Conservation (phyloP, 2,113 vertebrate genomes). For the Albula glossodonta region DNA sequence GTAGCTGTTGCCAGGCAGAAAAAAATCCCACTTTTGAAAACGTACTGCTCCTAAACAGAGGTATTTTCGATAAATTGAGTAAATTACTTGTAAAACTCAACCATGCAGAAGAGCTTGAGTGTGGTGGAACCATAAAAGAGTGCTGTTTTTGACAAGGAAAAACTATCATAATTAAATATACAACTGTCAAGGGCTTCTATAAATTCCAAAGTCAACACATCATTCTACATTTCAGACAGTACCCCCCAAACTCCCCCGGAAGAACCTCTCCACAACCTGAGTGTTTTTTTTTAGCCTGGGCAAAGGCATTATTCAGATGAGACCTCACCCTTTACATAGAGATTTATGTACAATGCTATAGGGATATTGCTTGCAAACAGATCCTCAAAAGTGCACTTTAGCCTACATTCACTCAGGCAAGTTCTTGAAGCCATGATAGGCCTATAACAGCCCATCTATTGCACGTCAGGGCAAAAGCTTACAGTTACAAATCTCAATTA, state of each 20-base stretch:
- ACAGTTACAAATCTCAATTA: too few relatives aligned
- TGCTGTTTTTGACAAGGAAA: conserved; percentile 2
- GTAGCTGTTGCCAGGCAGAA: neutral
- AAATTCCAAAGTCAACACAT: conserved; percentile 7
- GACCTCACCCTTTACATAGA: neutral
- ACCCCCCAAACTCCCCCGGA: neutral
- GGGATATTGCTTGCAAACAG: neutral
- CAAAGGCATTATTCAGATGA: neutral
- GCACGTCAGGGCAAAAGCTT: neutral
- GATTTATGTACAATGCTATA: neutral
- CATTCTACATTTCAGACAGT: neutral
- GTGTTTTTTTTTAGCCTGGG: neutral
- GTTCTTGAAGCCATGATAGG: neutral
- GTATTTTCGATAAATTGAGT: conserved; percentile 1
- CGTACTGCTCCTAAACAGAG: neutral
- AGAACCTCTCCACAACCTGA: neutral
- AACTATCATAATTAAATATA: conserved; percentile 13
- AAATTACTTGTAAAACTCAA: neutral
- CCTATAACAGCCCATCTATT: neutral
- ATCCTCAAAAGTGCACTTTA: neutral
- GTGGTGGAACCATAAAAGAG: neutral
- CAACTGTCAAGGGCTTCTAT: neutral
- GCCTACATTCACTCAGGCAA: neutral
- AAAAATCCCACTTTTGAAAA: neutral
- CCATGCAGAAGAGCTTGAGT: neutral